Conservation (phyloP, 2,888 invertebrate species). For the Flexamia atlantica region DNA sequence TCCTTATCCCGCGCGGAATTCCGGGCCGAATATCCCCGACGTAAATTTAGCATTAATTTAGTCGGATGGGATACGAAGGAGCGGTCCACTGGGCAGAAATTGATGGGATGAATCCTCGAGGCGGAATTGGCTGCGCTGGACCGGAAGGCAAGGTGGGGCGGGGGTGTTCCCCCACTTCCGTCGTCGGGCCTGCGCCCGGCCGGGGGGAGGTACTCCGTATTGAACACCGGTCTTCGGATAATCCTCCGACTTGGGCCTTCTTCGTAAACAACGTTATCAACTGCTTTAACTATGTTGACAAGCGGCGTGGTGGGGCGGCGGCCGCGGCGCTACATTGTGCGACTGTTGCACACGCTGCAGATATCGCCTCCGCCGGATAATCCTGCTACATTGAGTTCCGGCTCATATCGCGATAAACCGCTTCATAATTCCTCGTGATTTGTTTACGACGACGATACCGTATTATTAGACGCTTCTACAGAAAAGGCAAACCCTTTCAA, state of each 20-base stretch:
- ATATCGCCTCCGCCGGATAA: background rate
- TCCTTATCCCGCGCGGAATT: conserved; percentile 33
- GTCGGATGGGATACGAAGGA: conserved; percentile 51
- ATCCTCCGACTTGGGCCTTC: conserved; percentile 60
- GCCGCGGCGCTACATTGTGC: background rate
- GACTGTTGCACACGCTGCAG: background rate
- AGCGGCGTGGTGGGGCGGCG: background rate
- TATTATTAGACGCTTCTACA: too few species aligned
- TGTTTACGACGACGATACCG: too few species aligned
- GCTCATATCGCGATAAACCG: background rate
- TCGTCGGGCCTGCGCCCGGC: conserved; percentile 51
- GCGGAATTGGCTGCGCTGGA: conserved; percentile 62
- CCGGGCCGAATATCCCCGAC: conserved; percentile 55
- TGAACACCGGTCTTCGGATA: conserved; percentile 55
- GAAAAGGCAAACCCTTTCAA: too few species aligned
- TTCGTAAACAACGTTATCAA: conserved; percentile 53
- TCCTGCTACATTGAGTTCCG: background rate
- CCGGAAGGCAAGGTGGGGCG: conserved; percentile 55
- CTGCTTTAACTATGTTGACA: conserved; percentile 53
- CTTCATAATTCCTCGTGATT: too few species aligned
- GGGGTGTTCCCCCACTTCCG: conserved; percentile 59
- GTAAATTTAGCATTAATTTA: conserved; percentile 60
- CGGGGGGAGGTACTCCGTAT: conserved; percentile 57
- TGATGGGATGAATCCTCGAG: conserved; percentile 61
- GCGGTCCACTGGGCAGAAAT: conserved; percentile 62